Evolutionary conservation across 2,888 invertebrate species (phyloP).

Genomic region (Ephialtes manifestator): DNA sequence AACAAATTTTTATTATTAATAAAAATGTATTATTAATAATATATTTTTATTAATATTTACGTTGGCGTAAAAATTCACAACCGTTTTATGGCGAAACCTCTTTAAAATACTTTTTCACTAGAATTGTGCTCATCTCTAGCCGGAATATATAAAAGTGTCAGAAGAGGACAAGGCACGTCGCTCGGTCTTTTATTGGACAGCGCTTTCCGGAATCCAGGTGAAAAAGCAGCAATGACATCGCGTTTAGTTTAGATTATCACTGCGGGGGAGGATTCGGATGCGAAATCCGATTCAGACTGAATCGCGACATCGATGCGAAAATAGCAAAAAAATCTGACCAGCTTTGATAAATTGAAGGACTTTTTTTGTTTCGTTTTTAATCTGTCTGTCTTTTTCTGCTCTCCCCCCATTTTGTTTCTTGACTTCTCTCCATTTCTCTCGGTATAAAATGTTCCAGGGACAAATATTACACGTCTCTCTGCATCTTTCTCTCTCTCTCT

Average conservation of each 20-base stretch:
- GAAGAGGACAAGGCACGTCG: background rate
- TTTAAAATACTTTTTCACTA: too few species aligned
- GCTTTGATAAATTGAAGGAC: conserved; percentile 77
- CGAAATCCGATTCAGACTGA: conserved; percentile 6
- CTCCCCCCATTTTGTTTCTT: conserved; percentile 5
- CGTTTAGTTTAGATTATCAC: conserved; percentile 28
- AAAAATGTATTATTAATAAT: too few species aligned
- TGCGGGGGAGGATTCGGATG: background rate
- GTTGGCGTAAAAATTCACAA: too few species aligned
- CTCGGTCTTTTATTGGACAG: background rate
- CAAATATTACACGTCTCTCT: conserved; percentile 49
- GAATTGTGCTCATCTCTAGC: too few species aligned
- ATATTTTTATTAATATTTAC: too few species aligned
- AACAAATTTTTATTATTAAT: too few species aligned
- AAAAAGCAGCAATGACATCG: conserved; percentile 19
- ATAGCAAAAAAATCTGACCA: conserved; percentile 75
- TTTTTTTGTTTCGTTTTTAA: conserved; percentile 48
- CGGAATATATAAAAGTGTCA: background rate
- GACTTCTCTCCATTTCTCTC: conserved; percentile 33
- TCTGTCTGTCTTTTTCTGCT: conserved; percentile 63
- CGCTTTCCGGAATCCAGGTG: background rate
- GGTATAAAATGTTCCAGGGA: conserved; percentile 46
- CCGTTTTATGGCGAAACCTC: too few species aligned
- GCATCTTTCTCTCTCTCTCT: conserved; percentile 4
- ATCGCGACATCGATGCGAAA: conserved; percentile 28